Evolutionary conservation across 1,140 invertebrate species (phyloP).

Genomic region (Leptinotarsa lineolata): DNA sequence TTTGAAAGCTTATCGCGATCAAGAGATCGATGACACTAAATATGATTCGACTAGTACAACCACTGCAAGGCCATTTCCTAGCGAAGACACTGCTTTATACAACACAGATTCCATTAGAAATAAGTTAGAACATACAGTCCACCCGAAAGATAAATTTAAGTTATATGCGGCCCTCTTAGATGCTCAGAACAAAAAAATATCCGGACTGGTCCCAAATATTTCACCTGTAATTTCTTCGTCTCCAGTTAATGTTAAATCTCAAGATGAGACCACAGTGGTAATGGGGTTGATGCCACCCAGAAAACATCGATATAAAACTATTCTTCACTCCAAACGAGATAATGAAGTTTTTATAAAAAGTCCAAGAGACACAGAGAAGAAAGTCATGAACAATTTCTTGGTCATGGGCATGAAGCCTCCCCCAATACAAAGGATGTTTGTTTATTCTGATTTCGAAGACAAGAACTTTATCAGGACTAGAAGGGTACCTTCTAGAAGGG

Average conservation of each 20-base stretch:
- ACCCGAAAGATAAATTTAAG: constrained; percentile 11
- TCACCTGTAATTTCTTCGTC: neutral
- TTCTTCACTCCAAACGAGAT: constrained; percentile 28
- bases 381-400: constrained; percentile 38
- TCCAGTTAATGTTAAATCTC: constrained; percentile 7
- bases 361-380: constrained; percentile 13
- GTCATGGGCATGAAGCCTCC: constrained; percentile 52
- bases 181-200: constrained; percentile 9
- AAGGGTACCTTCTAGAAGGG: constrained; percentile 21
- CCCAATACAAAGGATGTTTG: constrained; percentile 37
- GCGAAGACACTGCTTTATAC: neutral
- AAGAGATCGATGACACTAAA: constrained; percentile 25
- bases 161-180: constrained; percentile 5
- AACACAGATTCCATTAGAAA: constrained; percentile 8
- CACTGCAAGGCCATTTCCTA: neutral
- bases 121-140: constrained; percentile 11
- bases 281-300: constrained; percentile 41
- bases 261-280: constrained; percentile 35
- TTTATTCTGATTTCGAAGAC: constrained; percentile 42
- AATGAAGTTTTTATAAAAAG: constrained; percentile 2
- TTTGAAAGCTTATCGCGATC: constrained; percentile 20
- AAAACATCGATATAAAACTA: constrained; percentile 41
- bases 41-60: neutral
- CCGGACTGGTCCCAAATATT: neutral
- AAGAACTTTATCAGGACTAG: constrained; percentile 23